Base-by-base conservation (phyloP, 1,140 invertebrate species). In the Cherax quadricarinatus region DNA sequence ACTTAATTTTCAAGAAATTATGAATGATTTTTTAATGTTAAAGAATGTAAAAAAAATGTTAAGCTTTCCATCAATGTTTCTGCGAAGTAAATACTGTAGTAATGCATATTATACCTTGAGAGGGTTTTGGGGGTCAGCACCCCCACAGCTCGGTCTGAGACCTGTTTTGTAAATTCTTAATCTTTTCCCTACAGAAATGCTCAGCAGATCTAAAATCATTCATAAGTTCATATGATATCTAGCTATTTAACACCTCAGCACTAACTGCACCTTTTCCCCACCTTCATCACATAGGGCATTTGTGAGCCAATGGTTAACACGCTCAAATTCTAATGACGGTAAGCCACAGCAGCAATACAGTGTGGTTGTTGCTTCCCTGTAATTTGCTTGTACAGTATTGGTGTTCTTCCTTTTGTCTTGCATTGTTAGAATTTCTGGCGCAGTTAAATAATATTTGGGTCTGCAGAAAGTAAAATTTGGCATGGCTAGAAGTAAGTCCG, bases 301-400 rank as follows among this genome's bases (percentile, higher is more conserved):
- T 91, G 90, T 91, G 90, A 91, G 90, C 90, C 90, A 91, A 91
- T 91, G 90, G 90, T 91, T 87, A 91, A 91, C 90, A 91, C 90
- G 85, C 90, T 91, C 90, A 91, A 91, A 91, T 91, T 91, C 82
- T 91, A 91, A 91, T 81, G 85, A 91, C 90, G 90, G 90, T 91
- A 91, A 91, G 90, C 90, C 90, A 91, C 90, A 91, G n/a, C 51
- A 53, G 57, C 86, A 48, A 57, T 91, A 86, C 90, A 82, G 66
- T 91, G 90, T 91, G 90, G 90, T 91, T 53, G 53, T 30, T 81
- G 75, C 75, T 78, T 91, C 14, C 66, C 62, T 60, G 49, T 70
- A 16, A 18, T 48, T 4, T 85, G 51, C 75, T 62, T 90, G 49
- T 57, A 41, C 6, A 30, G 24, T 7, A 24, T 30, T 75, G 3